Evolutionary conservation across 2,797 vertebrate species (phyloP), one percentile per base, ranked within the genome.

Genomic region (Prunella strophiata): DNA sequence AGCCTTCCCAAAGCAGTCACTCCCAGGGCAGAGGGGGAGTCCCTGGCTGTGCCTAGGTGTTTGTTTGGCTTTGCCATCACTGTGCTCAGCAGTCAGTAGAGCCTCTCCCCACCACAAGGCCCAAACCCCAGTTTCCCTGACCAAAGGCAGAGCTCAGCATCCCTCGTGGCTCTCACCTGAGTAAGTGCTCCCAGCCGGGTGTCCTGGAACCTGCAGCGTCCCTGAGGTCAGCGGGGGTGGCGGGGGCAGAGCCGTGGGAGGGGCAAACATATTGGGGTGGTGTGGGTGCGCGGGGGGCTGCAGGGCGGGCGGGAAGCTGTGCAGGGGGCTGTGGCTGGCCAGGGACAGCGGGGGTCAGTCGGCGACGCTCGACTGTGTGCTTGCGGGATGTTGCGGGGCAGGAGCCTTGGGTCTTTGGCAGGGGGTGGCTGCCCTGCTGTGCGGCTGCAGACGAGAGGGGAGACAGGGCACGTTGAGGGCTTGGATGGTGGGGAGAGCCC

Each of bases 211-310:
- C 96, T 99, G 99, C 97, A 99, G 98, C 43, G 98, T 95, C 97
- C 98, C 99, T 94, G 99, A 99, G 43, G 99, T 99, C 98, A 99
- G 97, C 88, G 99, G 99, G 52, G 99, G 99, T 97, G 99, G 99
- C 97, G 99, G 99, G 97, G 99, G 99, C 98, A 99, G 96, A 95
- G 99, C 99, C 89, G 99, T 98, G 97, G 99, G 99, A 98, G 99
- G 99, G 98, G 99, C 99, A 97, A 99, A 99, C 99, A 99, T 99
- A 98, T 99, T 99, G 99, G 98, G 98, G 98, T 99, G 98, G 97
- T 99, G 99, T 65, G 98, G 97, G 98, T 98, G 98, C 5, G 98
- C 97, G 4, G 98, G 98, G 96, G 99, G 98, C 98, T 98, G 99
- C 97, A 99, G 98, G 98, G 98, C 92, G 96, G 98, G 98, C 4